A percentile compares a stretch with the other conserved stretches of the same genome.
These are phyloP conservation scores for Brachionus asplanchnoidis DNA, from an alignment of 1,140 invertebrate species.

Conservation along the genomic window DNA sequence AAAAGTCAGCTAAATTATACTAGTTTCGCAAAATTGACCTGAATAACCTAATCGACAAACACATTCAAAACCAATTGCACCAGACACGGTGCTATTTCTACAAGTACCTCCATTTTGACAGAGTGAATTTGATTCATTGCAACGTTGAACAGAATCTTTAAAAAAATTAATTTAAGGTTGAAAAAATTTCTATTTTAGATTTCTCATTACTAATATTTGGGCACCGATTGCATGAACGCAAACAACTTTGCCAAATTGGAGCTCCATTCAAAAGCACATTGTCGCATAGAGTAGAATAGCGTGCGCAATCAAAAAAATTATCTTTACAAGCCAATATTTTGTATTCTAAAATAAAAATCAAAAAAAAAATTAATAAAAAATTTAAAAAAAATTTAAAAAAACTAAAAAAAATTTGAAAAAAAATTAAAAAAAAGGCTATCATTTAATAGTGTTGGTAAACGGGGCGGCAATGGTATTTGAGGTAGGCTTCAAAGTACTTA, in stretches of 20 bases:
- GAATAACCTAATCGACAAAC: neutral
- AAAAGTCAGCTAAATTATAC: neutral
- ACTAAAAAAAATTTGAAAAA: neutral
- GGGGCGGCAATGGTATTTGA: too few relatives aligned
- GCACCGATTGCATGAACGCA: neutral
- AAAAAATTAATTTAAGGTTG: neutral
- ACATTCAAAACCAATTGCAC: slow-evolving; percentile 6
- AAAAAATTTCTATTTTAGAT: neutral
- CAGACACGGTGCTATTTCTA: neutral
- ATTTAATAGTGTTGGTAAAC: too few relatives aligned
- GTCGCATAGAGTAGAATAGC: neutral
- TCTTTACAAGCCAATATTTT: neutral
- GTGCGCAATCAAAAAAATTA: neutral
- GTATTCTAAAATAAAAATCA: neutral
- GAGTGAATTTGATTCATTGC: neutral
- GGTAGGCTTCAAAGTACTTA: too few relatives aligned
- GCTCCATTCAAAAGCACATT: neutral
- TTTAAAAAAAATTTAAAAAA: neutral
- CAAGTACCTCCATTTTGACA: slow-evolving; percentile 15
- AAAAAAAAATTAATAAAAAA: neutral
- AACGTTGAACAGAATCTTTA: neutral
- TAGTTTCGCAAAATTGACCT: slow-evolving; percentile 8
- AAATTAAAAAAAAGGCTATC: neutral
- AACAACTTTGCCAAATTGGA: neutral
- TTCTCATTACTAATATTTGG: neutral